These are phyloP conservation scores for Amphibalanus amphitrite DNA, from an alignment of 1,140 invertebrate genomes.

Conservation along the genomic window DNA sequence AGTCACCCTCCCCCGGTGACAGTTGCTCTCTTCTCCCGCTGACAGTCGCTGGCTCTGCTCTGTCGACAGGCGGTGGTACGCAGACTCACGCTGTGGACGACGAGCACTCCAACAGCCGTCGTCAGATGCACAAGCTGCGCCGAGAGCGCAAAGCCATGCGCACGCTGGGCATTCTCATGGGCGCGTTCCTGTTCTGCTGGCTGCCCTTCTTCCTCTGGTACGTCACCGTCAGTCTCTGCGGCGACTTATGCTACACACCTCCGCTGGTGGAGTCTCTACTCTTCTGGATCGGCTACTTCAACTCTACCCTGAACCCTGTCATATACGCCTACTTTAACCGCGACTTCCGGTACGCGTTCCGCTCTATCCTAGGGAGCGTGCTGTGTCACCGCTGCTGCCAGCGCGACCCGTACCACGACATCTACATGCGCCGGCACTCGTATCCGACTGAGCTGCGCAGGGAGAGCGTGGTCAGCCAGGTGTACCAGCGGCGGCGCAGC, in stretches of 20 bases:
- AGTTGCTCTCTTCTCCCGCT: not conserved
- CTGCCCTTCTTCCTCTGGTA: slow-evolving; percentile 90
- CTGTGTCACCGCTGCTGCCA: slow-evolving; percentile 6
- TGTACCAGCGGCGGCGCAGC: not conserved
- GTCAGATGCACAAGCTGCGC: slow-evolving; percentile 48
- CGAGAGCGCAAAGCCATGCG: slow-evolving; percentile 82
- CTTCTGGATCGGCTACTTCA: slow-evolving; percentile 96
- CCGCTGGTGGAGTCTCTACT: slow-evolving; percentile 67
- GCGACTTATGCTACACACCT: slow-evolving; percentile 53
- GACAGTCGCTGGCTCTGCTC: not conserved
- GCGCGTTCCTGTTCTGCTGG: slow-evolving; percentile 82
- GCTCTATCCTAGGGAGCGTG: slow-evolving; percentile 49
- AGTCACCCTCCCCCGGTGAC: too few species aligned
- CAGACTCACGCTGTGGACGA: not conserved
- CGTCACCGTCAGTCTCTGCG: slow-evolving; percentile 60
- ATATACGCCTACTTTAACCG: slow-evolving; percentile 98
- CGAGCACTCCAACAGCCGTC: not conserved
- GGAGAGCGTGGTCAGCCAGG: not conserved
- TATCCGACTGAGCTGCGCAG: not conserved
- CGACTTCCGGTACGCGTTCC: slow-evolving; percentile 93
- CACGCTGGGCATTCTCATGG: slow-evolving; percentile 89
- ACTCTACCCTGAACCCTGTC: slow-evolving; percentile 78
- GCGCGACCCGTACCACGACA: slow-evolving; percentile 7
- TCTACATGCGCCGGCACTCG: not conserved
- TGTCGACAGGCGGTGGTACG: not conserved